phyloP scores from a whole-genome alignment of 2,113 vertebrate genomes.

The Corythaixoides concolor region DNA sequence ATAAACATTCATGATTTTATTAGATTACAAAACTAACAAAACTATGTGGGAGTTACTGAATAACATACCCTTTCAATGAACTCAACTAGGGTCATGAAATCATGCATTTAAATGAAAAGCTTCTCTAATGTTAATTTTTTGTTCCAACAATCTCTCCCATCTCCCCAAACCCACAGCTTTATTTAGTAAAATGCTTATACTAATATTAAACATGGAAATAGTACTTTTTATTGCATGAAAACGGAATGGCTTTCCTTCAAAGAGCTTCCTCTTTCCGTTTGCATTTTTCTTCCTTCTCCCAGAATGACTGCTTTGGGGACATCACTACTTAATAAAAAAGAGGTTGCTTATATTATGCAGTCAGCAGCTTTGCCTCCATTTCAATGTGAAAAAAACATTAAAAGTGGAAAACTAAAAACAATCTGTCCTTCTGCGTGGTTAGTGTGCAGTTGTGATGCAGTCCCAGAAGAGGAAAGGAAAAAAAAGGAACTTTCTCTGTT shows the following conservation, averaged over 20 bases:
- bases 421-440: background rate
- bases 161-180: background rate
- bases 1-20: slow-evolving; percentile 16
- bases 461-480: background rate
- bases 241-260: background rate
- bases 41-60: background rate
- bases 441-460: background rate
- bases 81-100: background rate
- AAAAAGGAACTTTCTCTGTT: background rate
- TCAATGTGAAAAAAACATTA: background rate
- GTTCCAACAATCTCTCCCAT: background rate
- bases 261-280: background rate
- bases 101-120: background rate
- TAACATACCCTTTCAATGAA: background rate
- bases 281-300: background rate
- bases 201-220: background rate
- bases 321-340: background rate
- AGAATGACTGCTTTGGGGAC: background rate
- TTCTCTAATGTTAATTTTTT: background rate
- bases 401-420: background rate
- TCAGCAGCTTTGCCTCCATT: background rate
- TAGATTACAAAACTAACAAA: background rate
- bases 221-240: background rate
- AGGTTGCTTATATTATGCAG: background rate
- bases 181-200: background rate